A percentile compares a stretch with the other conserved stretches of the same genome.
These are phyloP conservation scores for Pycnomerus fuliginosus DNA, from an alignment of 2,888 invertebrate genomes.

Conservation along the genomic window DNA sequence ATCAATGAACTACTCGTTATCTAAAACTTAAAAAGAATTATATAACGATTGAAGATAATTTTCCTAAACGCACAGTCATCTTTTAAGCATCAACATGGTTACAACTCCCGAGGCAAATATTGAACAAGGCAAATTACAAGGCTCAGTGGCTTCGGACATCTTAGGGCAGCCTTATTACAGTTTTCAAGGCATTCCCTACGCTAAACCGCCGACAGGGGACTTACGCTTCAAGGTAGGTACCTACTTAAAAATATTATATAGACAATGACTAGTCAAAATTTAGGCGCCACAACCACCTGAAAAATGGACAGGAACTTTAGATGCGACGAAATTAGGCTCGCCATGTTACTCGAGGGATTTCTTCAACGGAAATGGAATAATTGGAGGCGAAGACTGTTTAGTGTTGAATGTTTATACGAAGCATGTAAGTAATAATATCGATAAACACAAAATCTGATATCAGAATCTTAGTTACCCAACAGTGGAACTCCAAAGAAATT, in stretches of 20 bases:
- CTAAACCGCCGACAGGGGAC: neutral
- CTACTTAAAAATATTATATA: neutral
- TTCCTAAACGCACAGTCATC: too few species aligned
- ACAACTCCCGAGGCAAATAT: too few species aligned
- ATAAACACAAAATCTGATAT: too few species aligned
- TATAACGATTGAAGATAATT: too few species aligned
- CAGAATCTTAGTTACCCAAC: too few species aligned
- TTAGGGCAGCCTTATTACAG: neutral
- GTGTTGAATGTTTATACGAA: constrained; percentile 39
- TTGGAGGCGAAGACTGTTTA: constrained; percentile 37
- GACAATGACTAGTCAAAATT: neutral
- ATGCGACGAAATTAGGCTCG: constrained; percentile 32
- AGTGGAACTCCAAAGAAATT: neutral
- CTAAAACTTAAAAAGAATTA: too few species aligned
- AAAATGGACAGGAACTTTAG: constrained; percentile 32
- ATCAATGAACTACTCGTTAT: too few species aligned
- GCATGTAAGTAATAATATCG: neutral
- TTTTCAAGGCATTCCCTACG: constrained; percentile 4
- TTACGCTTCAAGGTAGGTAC: constrained; percentile 1
- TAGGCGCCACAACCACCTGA: constrained; percentile 35
- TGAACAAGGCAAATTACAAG: neutral
- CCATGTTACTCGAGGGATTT: constrained; percentile 30
- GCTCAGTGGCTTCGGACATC: neutral
- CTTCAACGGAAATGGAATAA: constrained; percentile 20
- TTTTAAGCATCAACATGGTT: too few species aligned